phyloP scores from a whole-genome alignment of 1,140 invertebrate genomes.

The Asobara japonica region DNA sequence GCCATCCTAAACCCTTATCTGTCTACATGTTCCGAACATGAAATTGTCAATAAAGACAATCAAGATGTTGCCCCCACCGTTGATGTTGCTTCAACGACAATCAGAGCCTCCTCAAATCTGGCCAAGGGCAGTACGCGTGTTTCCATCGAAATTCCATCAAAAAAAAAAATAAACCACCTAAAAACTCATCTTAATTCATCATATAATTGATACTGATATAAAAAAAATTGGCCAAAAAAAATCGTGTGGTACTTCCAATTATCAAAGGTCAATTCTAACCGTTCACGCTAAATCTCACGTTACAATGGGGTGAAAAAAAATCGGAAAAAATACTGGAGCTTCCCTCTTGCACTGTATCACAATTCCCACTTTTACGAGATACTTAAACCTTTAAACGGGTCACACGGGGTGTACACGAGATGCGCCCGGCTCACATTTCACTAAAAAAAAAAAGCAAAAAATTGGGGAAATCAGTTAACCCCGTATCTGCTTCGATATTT shows the following conservation, averaged over 20 bases:
- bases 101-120: no score
- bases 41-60: no score
- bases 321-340: background rate
- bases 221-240: background rate
- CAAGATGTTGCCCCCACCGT: no score
- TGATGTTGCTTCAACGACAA: no score
- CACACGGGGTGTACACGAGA: slow-evolving; percentile 38
- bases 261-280: slow-evolving; percentile 6
- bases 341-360: slow-evolving; percentile 27
- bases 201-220: background rate
- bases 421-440: slow-evolving; percentile 28
- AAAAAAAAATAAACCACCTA: no score
- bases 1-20: no score
- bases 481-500: slow-evolving; percentile 51
- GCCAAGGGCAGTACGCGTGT: no score
- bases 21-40: no score
- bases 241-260: slow-evolving; percentile 1
- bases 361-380: slow-evolving; percentile 62
- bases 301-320: background rate
- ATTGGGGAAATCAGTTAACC: slow-evolving; percentile 64
- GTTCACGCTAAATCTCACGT: slow-evolving; percentile 15
- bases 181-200: no score
- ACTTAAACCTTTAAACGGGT: slow-evolving; percentile 65
- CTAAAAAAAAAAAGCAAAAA: slow-evolving; percentile 35
- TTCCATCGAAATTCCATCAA: no score